A percentile compares a stretch with the other conserved stretches of the same genome.
Evolutionary conservation across 2,797 vertebrate genomes (phyloP).

Genomic region (Cottoperca gobio): DNA sequence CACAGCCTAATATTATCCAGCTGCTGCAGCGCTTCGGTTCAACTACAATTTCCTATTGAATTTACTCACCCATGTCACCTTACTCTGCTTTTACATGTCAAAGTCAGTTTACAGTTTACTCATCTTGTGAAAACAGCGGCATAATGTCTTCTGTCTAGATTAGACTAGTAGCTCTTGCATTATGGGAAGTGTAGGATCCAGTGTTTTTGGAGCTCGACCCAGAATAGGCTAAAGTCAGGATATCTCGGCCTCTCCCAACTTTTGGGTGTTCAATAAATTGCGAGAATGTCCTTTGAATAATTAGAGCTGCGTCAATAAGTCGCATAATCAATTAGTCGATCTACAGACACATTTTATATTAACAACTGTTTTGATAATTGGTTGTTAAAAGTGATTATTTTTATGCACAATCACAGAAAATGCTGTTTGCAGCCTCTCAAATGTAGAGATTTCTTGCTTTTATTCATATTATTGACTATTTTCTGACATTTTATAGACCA

Average conservation of each 20-base stretch:
- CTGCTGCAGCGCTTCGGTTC: background rate
- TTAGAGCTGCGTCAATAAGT: no score
- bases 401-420: no score
- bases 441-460: no score
- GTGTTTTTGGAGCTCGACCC: background rate
- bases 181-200: constrained; percentile 5
- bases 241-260: background rate
- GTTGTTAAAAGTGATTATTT: no score
- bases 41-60: background rate
- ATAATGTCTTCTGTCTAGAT: background rate
- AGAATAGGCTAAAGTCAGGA: rapidly evolving
- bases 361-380: no score
- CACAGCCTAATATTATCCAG: background rate
- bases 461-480: no score
- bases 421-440: no score
- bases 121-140: background rate
- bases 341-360: no score
- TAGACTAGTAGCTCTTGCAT: background rate
- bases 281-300: background rate
- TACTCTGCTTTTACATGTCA: background rate
- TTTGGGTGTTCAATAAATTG: background rate
- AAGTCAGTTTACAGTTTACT: background rate
- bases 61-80: background rate
- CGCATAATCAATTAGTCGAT: no score
- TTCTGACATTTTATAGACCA: no score